These are phyloP conservation scores for Lethrus apterus DNA, from an alignment of 1,140 invertebrate genomes.

Conservation along the genomic window DNA sequence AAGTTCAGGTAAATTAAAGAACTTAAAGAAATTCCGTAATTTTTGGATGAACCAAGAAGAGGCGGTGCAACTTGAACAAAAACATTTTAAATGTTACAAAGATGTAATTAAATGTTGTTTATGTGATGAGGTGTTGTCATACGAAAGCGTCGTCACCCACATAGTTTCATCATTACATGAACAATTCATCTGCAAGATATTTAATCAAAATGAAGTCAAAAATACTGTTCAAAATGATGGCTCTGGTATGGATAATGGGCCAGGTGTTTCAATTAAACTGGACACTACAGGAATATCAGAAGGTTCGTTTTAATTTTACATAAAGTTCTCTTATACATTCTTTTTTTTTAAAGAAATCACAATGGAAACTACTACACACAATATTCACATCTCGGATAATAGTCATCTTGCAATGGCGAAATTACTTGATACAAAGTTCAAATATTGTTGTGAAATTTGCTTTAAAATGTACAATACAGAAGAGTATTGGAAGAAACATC, in stretches of 20 bases:
- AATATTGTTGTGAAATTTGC: constrained; percentile 8
- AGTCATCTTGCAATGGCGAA: neutral
- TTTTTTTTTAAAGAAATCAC: neutral
- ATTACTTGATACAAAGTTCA: neutral
- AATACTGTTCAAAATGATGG: too few species aligned
- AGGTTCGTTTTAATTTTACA: neutral
- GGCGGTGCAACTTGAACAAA: constrained; percentile 1
- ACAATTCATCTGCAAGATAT: neutral
- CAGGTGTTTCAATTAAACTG: neutral
- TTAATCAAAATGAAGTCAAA: too few species aligned
- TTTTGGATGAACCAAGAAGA: neutral
- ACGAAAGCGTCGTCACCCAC: neutral
- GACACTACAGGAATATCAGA: neutral
- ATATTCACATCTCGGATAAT: constrained; percentile 1
- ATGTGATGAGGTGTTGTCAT: neutral
- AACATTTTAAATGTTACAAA: too few species aligned
- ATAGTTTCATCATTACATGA: too few species aligned
- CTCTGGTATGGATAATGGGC: neutral
- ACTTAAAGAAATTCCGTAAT: neutral
- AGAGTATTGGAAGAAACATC: neutral
- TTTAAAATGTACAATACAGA: constrained; percentile 1
- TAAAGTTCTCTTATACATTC: neutral
- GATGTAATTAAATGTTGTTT: constrained; percentile 3
- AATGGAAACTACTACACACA: neutral
- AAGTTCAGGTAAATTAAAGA: too few species aligned